Percentiles rank a stretch among this genome's conserved stretches.
Evolutionary conservation across 2,888 invertebrate genomes (phyloP).

Genomic region (Trachelus iudaicus): DNA sequence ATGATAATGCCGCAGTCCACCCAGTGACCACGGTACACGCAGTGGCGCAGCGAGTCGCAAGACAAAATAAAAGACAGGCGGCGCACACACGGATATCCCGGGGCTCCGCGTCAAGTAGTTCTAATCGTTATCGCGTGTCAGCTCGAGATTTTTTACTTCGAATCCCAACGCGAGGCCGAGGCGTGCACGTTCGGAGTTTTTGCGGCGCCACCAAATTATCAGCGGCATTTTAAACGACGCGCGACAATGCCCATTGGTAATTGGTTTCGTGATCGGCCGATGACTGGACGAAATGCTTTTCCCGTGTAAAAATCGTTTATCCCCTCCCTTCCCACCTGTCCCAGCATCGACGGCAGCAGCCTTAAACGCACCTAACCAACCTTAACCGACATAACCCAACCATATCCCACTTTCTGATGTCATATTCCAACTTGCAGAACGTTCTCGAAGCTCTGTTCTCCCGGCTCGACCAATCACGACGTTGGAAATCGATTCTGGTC

Average conservation of each 20-base stretch:
- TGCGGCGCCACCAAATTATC: slow-evolving; percentile 7
- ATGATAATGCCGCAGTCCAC: neutral
- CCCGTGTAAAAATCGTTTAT: neutral
- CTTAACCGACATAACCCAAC: neutral
- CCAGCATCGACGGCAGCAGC: neutral
- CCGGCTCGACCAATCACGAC: neutral
- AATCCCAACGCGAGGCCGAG: neutral
- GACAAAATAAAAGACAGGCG: neutral
- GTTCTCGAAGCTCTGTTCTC: neutral
- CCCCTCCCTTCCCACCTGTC: neutral
- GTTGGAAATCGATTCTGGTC: neutral
- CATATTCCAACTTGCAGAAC: neutral
- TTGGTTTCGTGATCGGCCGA: neutral
- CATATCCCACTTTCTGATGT: neutral
- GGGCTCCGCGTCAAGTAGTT: neutral
- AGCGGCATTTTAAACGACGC: slow-evolving; percentile 1
- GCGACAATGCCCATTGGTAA: slow-evolving; percentile 4
- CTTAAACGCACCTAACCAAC: neutral
- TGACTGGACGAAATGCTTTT: neutral
- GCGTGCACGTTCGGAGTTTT: neutral
- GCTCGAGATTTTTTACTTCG: neutral
- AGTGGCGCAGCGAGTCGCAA: no score
- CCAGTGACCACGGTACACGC: no score
- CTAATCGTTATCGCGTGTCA: neutral
- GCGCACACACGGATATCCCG: neutral